phyloP scores from a whole-genome alignment of 2,113 vertebrate genomes.

The Sclerurus mexicanus region DNA sequence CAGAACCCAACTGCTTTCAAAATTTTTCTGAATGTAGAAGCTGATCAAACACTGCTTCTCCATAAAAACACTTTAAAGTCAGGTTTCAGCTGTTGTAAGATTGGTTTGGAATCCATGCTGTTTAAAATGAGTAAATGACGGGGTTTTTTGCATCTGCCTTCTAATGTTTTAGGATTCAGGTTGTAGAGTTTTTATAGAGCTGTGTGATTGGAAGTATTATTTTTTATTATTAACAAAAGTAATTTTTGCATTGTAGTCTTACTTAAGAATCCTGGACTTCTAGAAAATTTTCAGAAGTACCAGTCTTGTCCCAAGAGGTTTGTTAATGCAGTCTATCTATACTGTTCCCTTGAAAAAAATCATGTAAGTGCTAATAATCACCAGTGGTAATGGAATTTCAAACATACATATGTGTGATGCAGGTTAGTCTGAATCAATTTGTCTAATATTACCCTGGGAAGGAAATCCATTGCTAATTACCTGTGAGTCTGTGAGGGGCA shows the following conservation, averaged over 20 bases:
- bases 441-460: not conserved
- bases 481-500: not conserved
- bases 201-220: not conserved
- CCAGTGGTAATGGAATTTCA: not conserved
- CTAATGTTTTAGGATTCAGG: not conserved
- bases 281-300: not conserved
- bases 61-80: not conserved
- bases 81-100: not conserved
- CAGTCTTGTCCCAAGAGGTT: not conserved
- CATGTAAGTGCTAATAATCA: not conserved
- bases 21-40: not conserved
- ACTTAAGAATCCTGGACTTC: not conserved
- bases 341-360: not conserved
- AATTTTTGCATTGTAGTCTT: not conserved
- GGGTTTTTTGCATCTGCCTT: accelerated
- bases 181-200: not conserved
- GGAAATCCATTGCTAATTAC: not conserved
- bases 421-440: not conserved
- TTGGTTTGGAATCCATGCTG: not conserved
- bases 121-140: not conserved
- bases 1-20: not conserved
- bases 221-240: not conserved
- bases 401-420: not conserved
- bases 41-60: not conserved
- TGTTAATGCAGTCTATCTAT: not conserved